Conservation (phyloP, 1,140 invertebrate genomes). For the Araneus ventricosus region DNA sequence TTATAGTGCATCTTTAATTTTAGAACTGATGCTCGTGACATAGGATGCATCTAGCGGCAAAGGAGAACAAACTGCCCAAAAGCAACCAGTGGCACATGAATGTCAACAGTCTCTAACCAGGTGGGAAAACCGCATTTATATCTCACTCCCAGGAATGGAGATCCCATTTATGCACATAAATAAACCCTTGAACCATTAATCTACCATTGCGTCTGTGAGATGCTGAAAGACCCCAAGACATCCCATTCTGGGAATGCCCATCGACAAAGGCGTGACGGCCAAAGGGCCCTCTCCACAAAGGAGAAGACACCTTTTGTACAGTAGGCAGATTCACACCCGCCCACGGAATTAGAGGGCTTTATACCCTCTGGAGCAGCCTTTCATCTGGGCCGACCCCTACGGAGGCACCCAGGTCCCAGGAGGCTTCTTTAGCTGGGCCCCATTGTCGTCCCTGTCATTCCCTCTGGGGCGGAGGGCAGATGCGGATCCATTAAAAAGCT, state of each 20-base stretch:
- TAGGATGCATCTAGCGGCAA: no score
- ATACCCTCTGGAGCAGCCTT: background rate
- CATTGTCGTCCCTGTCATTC: conserved; percentile 41
- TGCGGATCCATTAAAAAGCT: conserved; percentile 17
- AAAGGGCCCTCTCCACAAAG: conserved; percentile 3
- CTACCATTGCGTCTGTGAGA: background rate
- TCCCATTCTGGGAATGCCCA: background rate
- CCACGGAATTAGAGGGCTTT: background rate
- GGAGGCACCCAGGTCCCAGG: conserved; percentile 1
- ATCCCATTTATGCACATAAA: background rate
- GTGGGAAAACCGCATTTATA: background rate
- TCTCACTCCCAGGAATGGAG: background rate
- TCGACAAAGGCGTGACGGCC: conserved; percentile 12
- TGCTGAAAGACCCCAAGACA: background rate
- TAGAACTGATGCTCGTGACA: no score
- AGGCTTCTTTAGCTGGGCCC: background rate
- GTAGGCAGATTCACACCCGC: conserved; percentile 38
- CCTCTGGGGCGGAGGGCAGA: background rate
- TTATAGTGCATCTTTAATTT: no score
- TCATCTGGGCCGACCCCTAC: background rate
- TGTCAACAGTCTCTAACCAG: background rate
- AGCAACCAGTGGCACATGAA: no score
- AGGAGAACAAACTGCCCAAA: no score
- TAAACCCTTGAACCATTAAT: background rate
- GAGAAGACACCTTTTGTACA: conserved; percentile 14